These are phyloP conservation scores for Barnardius zonarius DNA, from an alignment of 2,113 vertebrate genomes.

Conservation along the genomic window DNA sequence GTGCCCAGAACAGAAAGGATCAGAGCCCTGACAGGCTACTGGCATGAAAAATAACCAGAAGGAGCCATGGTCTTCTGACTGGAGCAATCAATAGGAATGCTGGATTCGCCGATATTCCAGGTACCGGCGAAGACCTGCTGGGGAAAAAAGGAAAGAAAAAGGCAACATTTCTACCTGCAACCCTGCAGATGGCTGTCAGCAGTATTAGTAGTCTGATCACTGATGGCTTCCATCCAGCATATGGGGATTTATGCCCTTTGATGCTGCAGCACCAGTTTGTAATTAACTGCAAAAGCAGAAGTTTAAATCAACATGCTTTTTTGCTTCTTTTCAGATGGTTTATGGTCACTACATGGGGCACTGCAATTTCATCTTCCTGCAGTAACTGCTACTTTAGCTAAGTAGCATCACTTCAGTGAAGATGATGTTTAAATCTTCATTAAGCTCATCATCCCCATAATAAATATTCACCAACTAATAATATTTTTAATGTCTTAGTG, in stretches of 20 bases:
- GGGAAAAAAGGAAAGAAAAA: background rate
- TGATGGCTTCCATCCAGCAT: background rate
- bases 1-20: background rate
- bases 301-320: background rate
- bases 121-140: background rate
- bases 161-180: background rate
- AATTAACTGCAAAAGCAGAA: background rate
- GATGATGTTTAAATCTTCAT: background rate
- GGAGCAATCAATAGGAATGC: background rate
- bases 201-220: background rate
- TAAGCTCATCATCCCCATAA: background rate
- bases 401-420: background rate
- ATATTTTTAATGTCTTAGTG: background rate
- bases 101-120: background rate
- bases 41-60: background rate
- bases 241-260: background rate
- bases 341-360: background rate
- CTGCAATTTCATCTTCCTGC: background rate
- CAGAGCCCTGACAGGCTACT: no score
- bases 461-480: background rate
- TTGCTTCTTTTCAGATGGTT: background rate
- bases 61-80: background rate
- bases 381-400: background rate
- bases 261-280: background rate
- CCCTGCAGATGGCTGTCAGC: background rate